Evolutionary conservation across 2,113 vertebrate species (phyloP), one percentile per base, ranked within the genome.

Genomic region (Labrus mixtus): DNA sequence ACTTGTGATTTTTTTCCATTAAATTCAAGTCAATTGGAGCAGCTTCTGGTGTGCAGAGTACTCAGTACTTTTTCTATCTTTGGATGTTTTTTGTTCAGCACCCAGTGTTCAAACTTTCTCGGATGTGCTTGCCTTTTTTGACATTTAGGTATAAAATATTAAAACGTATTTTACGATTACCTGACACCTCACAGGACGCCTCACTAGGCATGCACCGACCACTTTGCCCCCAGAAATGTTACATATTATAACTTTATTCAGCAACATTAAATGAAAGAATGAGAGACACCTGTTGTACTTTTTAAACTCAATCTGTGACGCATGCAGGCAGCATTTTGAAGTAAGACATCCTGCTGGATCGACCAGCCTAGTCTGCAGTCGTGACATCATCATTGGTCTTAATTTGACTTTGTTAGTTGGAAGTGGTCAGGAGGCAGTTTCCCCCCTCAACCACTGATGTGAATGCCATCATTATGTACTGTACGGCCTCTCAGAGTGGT

Each of bases 401-500:
- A 81, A 83, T 88, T 88, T 88, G 84, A 90, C 80, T 36, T 81
- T 89, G 83, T 91, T 87, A 77, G 77, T 90, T 90, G 90, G 90
- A 92, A 86, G 86, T 92, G 91, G 92, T 91, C 87, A 89, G 80
- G 83, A 91, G 81, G 81, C 82, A 68, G 71, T 65, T 81, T 83
- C 36, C 87, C 79, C 73, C 74, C 76, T 85, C 74, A 86, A 91
- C 87, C 91, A 85, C 91, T 88, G 64, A 90, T 68, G 83, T 89
- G 86, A 92, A 89, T 90, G 73, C 88, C 84, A 79, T 92, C 88
- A 90, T 92, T 92, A 92, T 92, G 89, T 23, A 22, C 54, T 58
- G 78, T 65, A 33, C 41, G 69, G 78, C 74, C 45, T 73, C 87
- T 82, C 86, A 86, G 80, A 85, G 79, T 82, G 79, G 82, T 87